Evolutionary conservation across 2,797 vertebrate genomes (phyloP), one percentile per base, ranked within the genome.

Genomic region (Tarsius wallacei): DNA sequence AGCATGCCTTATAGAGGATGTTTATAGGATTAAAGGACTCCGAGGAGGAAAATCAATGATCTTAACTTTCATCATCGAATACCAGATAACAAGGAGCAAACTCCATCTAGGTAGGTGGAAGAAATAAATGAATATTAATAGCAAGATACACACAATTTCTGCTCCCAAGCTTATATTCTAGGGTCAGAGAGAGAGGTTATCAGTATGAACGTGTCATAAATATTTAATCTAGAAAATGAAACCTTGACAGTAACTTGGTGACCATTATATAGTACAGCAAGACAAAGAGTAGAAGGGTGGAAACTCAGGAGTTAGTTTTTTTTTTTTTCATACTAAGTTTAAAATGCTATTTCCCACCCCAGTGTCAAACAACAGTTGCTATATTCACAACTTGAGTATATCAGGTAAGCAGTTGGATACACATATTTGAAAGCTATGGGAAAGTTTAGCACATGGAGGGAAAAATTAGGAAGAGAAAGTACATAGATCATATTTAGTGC

Each of bases 1-100:
- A 90, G 49, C 17, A 68, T 2, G 10, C 6, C 13, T 96, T 83
- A 31, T 1, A 74, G 26, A 9, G 12, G 15, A 91, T 55, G 59
- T 63, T 22, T 71, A 71, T 21, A 82, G 49, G 76, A 94, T 91
- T 82, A 71, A 93, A 59, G 76, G 28, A 7, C 85, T 77, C 53
- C 22, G 91, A 90, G 66, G 21, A 13, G 51, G 33, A 87, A 92
- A 90, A 73, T 92, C 78, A 71, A 70, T 49, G 3, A 71, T 85
- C 70, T 57, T 59, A 87, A 42, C 7, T 89, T 88, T 24, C 0
- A 89, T 24, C 9, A 33, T 55, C 28, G 16, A 88, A 76, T 0
- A 4, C 7, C 33, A 78, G 16, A 63, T 78, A 51, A 57, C 4
- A 78, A 68, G 19, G 55, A 77, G 22, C 1, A 85, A 74, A 61